Base-by-base conservation (phyloP, 37 sponge, comb jelly and placozoan genomes). In the Ephydatia muelleri region DNA sequence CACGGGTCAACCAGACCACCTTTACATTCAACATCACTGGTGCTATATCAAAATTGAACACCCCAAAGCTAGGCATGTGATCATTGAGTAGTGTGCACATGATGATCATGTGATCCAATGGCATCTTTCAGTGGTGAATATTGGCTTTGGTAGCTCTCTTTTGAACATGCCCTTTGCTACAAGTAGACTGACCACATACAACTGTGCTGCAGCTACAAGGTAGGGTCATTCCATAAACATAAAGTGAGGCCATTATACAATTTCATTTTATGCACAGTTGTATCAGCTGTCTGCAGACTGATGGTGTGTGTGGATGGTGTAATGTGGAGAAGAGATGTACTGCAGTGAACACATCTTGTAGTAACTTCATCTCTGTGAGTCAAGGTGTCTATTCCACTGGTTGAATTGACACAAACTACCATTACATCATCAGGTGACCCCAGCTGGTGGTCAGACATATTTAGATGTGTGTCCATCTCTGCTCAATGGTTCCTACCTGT, bases 281-380 rank as follows among this genome's bases (percentile, higher is more conserved):
- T 83, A 77, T 75, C 65, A 68, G 57, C n/a, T 84, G 84, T 80
- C 35, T 80, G 34, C 28, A 67, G 19, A 89, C 75, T 65, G 69
- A 69, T 26, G 73, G 34, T 77, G 68, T 67, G 12, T 89, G 89
- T 83, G 81, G 81, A 13, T 84, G 84, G 84, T 89, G 84, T 80
- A 37, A 64, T 33, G 69, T 37, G 33, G 78, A 79, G 28, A 77
- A 77, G 75, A 32, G 72, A 29, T 85, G 86, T 82, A 90, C 80
- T 85, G 91, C 78, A 68, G 70, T 65, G 43, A 28, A 79, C 47
- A 32, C 38, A 57, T 64, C 47, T 38, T 83, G 84, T 65, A 39
- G 19, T 33, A 8, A 68, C 75, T 68, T 4, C 57, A 57, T 57
- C 57, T 57, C 57, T 57, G 57, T 57, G 57, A 57, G 57, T n/a